Base-by-base conservation (phyloP, 2,888 invertebrate species). In the Eristalis pertinax region DNA sequence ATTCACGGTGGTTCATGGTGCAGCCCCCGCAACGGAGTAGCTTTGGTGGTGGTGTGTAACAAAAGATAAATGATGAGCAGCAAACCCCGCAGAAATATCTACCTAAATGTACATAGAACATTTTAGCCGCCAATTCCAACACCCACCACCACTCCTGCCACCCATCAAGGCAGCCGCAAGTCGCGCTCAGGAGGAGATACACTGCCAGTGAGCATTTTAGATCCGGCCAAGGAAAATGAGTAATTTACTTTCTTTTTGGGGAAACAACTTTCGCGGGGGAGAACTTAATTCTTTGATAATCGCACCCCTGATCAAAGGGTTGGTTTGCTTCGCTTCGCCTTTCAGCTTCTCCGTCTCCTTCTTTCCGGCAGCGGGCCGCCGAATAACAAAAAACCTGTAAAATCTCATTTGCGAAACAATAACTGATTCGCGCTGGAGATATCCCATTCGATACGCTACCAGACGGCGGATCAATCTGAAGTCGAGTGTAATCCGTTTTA, bases 371-470 rank as follows among this genome's bases (percentile, higher is more conserved):
- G 13, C 38, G 38, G 38, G 3, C 69, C 26, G 24, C 41, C 68
- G 29, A 60, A 60, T 64, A 67, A 43, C 72, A 64, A 80, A 69
- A 76, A 76, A 73, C 73, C 32, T 82, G 70, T 86, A 62, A 84
- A 87, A 87, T 87, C 87, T 87, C 87, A 87, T 87, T 87, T 87
- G 75, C 87, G 84, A 80, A 80, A 84, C 79, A 87, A 84, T 87
- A 87, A 87, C 87, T 79, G 76, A 87, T 83, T 83, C 72, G 76
- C 65, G 72, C 76, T 83, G 84, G 76, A 83, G 87, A 87, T 87
- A 84, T 80, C 84, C 76, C 58, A 83, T 80, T 84, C 84, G 83
- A 84, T 76, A 73, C 60, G 79, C 84, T 67, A 70, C 58, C 29
- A 74, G 56, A 35, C 58, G 79, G 64, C 50, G 43, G 73, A 83